Base-by-base conservation (phyloP, 2,888 invertebrate genomes). In the Caenorhabditis drosophilae region DNA sequence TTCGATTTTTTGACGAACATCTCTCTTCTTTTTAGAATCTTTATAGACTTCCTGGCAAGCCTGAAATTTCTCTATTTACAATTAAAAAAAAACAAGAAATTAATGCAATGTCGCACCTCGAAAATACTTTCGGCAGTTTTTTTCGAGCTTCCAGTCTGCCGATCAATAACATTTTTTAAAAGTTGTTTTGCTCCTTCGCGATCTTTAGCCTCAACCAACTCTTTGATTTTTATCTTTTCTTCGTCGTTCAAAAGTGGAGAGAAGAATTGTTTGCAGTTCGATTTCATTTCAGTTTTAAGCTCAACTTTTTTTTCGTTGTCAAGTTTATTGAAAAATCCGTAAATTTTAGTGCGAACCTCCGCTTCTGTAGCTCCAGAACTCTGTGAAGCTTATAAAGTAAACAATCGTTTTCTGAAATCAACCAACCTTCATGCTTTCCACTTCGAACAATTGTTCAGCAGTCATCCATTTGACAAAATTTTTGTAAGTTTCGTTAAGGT, bases 281-380 rank as follows among this genome's bases (percentile, higher is more conserved):
- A 60, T 49, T 72, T 72, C 63, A 57, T 69, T 36, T 63, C 67
- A n/a, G 54, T 59, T 12, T 51, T 68, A 26, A 72, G 41, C 11
- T 42, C 16, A 2, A 38, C 23, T 31, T 68, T 67, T 41, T 56
- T 35, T 9, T 58, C 67, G 12, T 51, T 53, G 51, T 73, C 56
- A 46, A 70, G 59, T 22, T 48, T 45, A 1, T 62, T 60, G 54
- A 74, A 79, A 61, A 53, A 74, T 34, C 56, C 75, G 26, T 70
- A 67, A 34, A 73, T 64, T 46, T 77, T 74, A 11, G 52, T 62
- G 16, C 62, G 64, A 25, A 75, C 48, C 15, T 77, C 76, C 20
- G 47, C 44, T 4, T 64, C 52, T 9, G 55, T 40, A 36, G 69
- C 74, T 50, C 72, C 72, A 0, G 59, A 41, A 16, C 44, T 53